Base-by-base conservation (phyloP, 1,140 invertebrate species). In the Cherax quadricarinatus region DNA sequence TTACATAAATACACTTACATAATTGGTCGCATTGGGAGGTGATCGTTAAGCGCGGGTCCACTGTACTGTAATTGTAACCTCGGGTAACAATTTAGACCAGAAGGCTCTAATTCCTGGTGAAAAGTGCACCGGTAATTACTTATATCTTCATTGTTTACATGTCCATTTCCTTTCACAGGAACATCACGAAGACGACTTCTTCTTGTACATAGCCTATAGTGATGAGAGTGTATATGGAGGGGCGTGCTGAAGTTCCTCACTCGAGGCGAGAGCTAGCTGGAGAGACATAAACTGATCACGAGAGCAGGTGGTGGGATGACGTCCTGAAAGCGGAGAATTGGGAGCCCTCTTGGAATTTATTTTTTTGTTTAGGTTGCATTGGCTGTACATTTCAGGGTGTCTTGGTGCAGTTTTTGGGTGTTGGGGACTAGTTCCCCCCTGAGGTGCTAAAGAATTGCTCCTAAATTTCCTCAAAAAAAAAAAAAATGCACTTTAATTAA, bases 131-230 rank as follows among this genome's bases (percentile, higher is more conserved):
- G 30, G 30, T 41, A 1, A 41, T 41, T 41, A 41, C 30, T 41
- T 41, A 2, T 41, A 41, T 41, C 30, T 41, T 41, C 30, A 41
- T 57, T 57, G 53, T 57, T 57, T 9, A 57, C 14, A 57, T 57
- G 9, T 57, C 12, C 14, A 10, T 57, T 14, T 57, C 14, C 5
- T 14, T 57, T 81, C 51, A 5, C 79, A 81, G 79, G 79, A 81
- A n/a, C 79, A 81, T 57, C 79, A 81, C 10, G 79, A 81, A 30
- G 79, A 81, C 4, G 79, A 81, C 48, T 81, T 81, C 79, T 81
- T 81, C 79, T 24, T 81, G 18, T 81, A 81, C 48, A 81, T 81
- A 18, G 79, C 79, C 16, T 81, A 81, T 24, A 81, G 79, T 51
- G 79, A 81, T 51, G 79, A 81, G 79, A 81, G 79, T 57, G 79